phyloP scores from a whole-genome alignment of 2,113 vertebrate species.

The Carollia perspicillata region DNA sequence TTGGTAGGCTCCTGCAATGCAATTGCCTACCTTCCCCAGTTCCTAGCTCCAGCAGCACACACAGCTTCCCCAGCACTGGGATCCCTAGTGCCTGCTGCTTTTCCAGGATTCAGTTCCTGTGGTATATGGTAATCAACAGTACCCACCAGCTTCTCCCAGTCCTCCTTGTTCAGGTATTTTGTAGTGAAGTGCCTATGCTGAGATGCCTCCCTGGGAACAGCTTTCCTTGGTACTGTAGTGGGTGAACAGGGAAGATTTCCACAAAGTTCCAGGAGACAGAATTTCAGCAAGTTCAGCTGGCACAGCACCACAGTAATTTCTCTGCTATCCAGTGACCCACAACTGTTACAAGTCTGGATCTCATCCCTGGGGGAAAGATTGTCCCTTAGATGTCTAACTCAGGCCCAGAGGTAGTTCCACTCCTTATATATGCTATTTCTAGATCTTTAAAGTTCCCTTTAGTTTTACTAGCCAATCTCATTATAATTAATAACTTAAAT shows the following conservation, averaged over 20 bases:
- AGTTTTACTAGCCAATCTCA: not conserved
- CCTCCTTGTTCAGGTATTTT: not conserved
- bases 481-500: not conserved
- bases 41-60: not conserved
- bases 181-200: not conserved
- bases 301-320: not conserved
- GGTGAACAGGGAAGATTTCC: not conserved
- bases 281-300: not conserved
- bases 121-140: not conserved
- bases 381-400: not conserved
- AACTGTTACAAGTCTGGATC: not conserved
- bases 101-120: not conserved
- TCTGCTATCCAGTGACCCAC: not conserved
- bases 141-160: not conserved
- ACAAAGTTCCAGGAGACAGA: not conserved
- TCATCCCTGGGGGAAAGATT: not conserved
- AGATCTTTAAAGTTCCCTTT: conserved; percentile 1
- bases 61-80: not conserved
- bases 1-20: not conserved
- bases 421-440: not conserved
- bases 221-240: not conserved
- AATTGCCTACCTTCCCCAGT: not conserved
- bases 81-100: not conserved
- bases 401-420: not conserved
- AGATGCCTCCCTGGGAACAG: not conserved